Percentiles rank a stretch among this genome's conserved stretches.
phyloP scores from a whole-genome alignment of 2,113 vertebrate genomes.

The Gavia stellata region DNA sequence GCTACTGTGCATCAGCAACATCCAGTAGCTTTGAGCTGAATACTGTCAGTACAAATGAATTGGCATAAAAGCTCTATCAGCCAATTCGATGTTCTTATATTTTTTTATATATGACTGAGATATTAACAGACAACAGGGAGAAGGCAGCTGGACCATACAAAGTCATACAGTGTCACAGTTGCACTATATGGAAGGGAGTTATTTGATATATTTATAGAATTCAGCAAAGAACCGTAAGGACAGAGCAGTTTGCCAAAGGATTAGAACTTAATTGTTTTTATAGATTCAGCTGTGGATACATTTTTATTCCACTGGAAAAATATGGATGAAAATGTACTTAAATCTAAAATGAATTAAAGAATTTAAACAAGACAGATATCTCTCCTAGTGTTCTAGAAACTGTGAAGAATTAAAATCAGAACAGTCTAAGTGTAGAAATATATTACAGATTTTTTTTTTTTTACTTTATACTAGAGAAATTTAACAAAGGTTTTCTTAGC shows the following conservation, averaged over 20 bases:
- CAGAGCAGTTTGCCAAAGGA: neutral
- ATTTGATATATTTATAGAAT: neutral
- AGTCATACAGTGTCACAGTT: neutral
- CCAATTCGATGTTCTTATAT: neutral
- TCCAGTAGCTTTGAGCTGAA: neutral
- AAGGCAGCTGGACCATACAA: neutral
- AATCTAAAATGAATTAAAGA: neutral
- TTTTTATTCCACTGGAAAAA: neutral
- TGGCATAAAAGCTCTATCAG: neutral
- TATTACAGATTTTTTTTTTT: too few relatives aligned
- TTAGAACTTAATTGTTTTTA: neutral
- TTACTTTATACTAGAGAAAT: neutral
- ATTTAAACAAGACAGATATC: neutral
- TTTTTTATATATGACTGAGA: neutral
- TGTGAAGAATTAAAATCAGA: neutral
- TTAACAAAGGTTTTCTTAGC: neutral
- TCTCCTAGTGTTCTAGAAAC: neutral
- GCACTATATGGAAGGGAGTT: neutral
- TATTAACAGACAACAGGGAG: neutral
- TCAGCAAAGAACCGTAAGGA: neutral
- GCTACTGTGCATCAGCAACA: neutral
- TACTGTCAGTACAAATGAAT: neutral
- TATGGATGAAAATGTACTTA: neutral
- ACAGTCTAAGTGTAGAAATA: neutral
- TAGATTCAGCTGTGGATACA: neutral